Conservation (phyloP, 2,888 invertebrate genomes). For the Phania funesta region DNA sequence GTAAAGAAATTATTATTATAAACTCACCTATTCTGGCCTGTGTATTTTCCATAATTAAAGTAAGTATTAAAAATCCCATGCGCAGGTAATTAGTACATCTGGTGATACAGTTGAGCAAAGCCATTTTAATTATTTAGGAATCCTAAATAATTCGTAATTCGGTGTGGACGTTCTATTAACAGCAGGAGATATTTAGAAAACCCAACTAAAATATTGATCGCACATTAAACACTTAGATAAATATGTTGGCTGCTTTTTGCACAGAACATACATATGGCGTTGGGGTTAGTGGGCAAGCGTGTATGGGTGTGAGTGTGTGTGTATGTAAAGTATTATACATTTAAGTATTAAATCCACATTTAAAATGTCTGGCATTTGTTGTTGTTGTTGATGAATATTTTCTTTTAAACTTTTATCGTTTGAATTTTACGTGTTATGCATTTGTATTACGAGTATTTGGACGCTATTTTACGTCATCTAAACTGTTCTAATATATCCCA, state of each 20-base stretch:
- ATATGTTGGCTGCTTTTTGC: neutral
- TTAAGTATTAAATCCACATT: conserved; percentile 29
- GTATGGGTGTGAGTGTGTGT: neutral
- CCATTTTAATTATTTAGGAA: conserved; percentile 52
- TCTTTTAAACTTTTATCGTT: conserved; percentile 54
- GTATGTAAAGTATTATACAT: no score
- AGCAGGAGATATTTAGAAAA: neutral
- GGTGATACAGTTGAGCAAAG: conserved; percentile 33
- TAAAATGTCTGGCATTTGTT: conserved; percentile 28
- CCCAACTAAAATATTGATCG: conserved; percentile 16
- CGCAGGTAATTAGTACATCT: conserved; percentile 67
- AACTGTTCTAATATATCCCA: conserved; percentile 44
- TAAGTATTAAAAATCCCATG: conserved; percentile 71
- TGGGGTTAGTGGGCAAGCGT: neutral
- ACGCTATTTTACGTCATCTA: conserved; percentile 56
- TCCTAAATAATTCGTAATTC: neutral
- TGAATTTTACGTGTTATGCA: conserved; percentile 67
- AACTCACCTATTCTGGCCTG: conserved; percentile 79
- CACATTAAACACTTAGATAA: neutral
- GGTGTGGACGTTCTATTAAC: neutral
- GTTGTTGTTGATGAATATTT: neutral
- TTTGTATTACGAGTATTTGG: conserved; percentile 69
- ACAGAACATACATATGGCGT: neutral
- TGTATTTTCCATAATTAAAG: conserved; percentile 73
- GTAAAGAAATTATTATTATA: neutral